Base-by-base conservation (phyloP, 2,113 vertebrate species). In the Taxidea taxus region DNA sequence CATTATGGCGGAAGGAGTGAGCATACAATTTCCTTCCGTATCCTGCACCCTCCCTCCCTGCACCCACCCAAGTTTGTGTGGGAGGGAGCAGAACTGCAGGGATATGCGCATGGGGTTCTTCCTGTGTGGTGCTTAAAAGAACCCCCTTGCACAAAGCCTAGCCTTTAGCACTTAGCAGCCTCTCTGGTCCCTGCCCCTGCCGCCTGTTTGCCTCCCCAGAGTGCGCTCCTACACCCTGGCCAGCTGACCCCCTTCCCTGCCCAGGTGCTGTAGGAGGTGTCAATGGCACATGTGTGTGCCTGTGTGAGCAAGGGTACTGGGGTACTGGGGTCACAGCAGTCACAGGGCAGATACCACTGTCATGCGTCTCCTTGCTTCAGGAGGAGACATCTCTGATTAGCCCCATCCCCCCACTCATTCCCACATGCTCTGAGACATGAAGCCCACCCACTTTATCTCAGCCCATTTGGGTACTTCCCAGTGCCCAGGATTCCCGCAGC, bases 261-360 rank as follows among this genome's bases (percentile, higher is more conserved):
- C 42, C 42, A 77, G 74, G 27, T 2, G 7, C 74, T 31, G 14
- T 14, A 18, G 74, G 74, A 77, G 37, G 25, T 5, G 2, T 12
- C 4, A 0, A 34, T 11, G 29, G 74, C 2, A 5, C 75, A 51
- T 0, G 0, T 6, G 31, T 34, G 75, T 54, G 18, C 20, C 31
- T 23, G 2, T 21, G 49, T 20, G 27, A 80, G 20, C 10, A 51
- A 13, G 11, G 75, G 47, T 13, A 3, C 11, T 2, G 31, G 11
- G 75, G 47, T 13, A 3, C 11, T 2, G 31, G 77, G 47, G 31
- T 34, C 77, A 54, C 47, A 23, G 47, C 10, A 13, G 16, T n/a
- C 47, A 54, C 9, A 34, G 77, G 31, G 47, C 47, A 51, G 31
- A n/a, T n/a, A 34, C 20, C 31, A 6, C 47, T 23, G 20, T 78